Percentiles rank a stretch among this genome's conserved stretches.
These are phyloP conservation scores for Clinocottus analis DNA, from an alignment of 2,113 vertebrate genomes.

Conservation along the genomic window DNA sequence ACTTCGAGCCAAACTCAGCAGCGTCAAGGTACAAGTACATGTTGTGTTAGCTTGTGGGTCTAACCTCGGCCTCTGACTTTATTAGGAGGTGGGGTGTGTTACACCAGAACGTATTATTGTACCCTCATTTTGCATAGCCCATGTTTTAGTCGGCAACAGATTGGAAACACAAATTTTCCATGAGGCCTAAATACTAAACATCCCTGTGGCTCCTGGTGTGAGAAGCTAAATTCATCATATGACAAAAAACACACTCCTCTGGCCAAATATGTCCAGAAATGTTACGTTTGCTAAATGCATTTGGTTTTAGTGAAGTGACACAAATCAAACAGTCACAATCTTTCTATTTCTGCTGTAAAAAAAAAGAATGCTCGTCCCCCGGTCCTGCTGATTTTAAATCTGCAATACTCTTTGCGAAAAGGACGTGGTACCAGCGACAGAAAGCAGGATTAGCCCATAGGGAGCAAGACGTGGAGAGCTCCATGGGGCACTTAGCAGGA, in stretches of 20 bases:
- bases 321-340: neutral
- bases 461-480: slow-evolving; percentile 39
- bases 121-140: neutral
- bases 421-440: slow-evolving; percentile 55
- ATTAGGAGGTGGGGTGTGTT: neutral
- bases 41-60: neutral
- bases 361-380: slow-evolving; percentile 23
- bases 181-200: neutral
- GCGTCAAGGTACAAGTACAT: slow-evolving; percentile 8
- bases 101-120: neutral
- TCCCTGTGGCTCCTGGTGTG: neutral
- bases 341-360: neutral
- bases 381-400: slow-evolving; percentile 64
- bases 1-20: slow-evolving; percentile 18
- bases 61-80: neutral
- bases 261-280: neutral
- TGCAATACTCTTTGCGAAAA: slow-evolving; percentile 83
- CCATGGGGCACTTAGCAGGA: slow-evolving; percentile 65
- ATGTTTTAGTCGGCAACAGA: neutral
- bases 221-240: slow-evolving; percentile 9
- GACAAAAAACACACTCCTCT: neutral
- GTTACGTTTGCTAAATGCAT: slow-evolving; percentile 2
- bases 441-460: slow-evolving; percentile 69
- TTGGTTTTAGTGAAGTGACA: neutral
- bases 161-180: neutral